Evolutionary conservation across 1,140 invertebrate genomes (phyloP).

Genomic region (Ditylenchus dipsaci): DNA sequence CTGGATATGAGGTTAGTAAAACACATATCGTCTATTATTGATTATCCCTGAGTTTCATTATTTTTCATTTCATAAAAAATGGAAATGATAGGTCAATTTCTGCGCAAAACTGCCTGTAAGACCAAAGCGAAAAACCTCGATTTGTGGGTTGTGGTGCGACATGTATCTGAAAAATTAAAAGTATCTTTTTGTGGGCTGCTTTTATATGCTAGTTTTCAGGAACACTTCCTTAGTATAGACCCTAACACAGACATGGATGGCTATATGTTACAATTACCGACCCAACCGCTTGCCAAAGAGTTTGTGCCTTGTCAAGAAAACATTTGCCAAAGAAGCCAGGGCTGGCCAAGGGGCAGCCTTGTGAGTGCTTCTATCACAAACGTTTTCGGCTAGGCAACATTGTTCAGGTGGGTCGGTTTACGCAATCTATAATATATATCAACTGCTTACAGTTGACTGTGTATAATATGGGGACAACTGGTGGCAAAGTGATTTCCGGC

Average conservation of each 20-base stretch:
- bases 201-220: no score
- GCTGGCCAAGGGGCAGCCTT: background rate
- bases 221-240: slow-evolving; percentile 10
- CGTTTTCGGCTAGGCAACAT: slow-evolving; percentile 8
- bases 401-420: slow-evolving; percentile 9
- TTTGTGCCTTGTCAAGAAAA: background rate
- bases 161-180: no score
- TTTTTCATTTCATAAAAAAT: no score
- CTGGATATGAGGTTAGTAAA: slow-evolving; percentile 5
- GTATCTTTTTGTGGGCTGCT: no score
- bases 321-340: background rate
- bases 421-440: background rate
- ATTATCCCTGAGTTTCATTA: background rate
- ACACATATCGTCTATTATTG: no score
- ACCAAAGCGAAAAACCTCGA: no score
- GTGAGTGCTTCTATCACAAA: slow-evolving; percentile 12
- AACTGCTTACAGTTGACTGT: background rate
- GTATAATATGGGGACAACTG: background rate
- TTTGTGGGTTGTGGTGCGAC: no score
- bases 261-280: background rate
- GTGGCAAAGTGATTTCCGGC: background rate
- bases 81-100: no score
- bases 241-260: slow-evolving; percentile 7
- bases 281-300: background rate
- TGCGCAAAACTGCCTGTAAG: no score